Percentiles rank a stretch among this genome's conserved stretches.
Evolutionary conservation across 2,888 invertebrate genomes (phyloP).

Genomic region (Oscheius sp.): DNA sequence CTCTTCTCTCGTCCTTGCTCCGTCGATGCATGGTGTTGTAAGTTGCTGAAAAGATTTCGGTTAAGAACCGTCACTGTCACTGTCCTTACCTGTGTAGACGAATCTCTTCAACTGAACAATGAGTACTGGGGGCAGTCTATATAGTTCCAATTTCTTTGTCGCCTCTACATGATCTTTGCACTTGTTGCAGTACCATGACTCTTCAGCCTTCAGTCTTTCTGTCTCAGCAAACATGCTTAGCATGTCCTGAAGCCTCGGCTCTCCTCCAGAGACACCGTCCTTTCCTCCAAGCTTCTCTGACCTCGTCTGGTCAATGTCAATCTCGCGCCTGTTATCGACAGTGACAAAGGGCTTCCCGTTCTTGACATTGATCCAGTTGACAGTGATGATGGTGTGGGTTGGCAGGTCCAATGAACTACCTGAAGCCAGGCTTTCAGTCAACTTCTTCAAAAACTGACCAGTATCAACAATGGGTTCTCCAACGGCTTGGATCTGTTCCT

Average conservation of each 20-base stretch:
- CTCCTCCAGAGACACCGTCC: conserved; percentile 9
- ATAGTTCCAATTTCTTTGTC: conserved; percentile 74
- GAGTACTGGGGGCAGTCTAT: conserved; percentile 73
- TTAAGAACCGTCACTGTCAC: no score
- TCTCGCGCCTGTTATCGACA: conserved; percentile 69
- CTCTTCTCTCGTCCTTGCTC: conserved; percentile 61
- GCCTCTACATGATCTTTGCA: conserved; percentile 73
- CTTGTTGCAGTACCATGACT: conserved; percentile 75
- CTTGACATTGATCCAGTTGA: conserved; percentile 76
- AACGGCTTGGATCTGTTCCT: conserved; percentile 12
- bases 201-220: conserved; percentile 76
- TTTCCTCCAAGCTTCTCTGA: conserved; percentile 23
- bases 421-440: background rate
- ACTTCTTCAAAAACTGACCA: conserved; percentile 15
- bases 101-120: conserved; percentile 75
- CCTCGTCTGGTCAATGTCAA: conserved; percentile 31
- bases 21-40: conserved; percentile 55
- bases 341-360: conserved; percentile 74
- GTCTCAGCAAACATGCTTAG: conserved; percentile 76
- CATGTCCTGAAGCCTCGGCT: conserved; percentile 53
- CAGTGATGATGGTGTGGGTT: conserved; percentile 68
- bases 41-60: conserved; percentile 33
- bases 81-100: conserved; percentile 70
- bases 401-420: conserved; percentile 53
- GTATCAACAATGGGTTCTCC: conserved; percentile 37